Conservation (phyloP, 2,888 invertebrate species). For the Orchesella flavescens region DNA sequence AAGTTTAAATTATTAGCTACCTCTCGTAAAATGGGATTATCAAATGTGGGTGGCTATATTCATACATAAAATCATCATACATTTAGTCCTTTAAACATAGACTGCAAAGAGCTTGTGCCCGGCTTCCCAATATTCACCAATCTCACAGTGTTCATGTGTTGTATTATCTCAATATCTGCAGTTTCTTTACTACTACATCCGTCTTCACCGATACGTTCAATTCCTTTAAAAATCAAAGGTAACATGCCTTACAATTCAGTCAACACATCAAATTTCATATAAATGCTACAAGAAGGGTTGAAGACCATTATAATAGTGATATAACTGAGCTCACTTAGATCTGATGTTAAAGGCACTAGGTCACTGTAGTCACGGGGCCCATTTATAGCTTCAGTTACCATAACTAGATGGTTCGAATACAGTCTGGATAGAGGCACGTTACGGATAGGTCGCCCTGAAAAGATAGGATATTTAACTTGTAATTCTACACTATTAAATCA, state of each 20-base stretch:
- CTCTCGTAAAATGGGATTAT: too few species aligned
- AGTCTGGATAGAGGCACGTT: slow-evolving; percentile 64
- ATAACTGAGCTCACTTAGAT: slow-evolving; percentile 62
- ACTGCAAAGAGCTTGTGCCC: neutral
- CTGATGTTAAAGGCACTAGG: slow-evolving; percentile 63
- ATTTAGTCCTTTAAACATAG: slow-evolving; percentile 19
- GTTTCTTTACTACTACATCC: neutral
- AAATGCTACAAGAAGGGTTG: neutral
- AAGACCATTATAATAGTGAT: too few species aligned
- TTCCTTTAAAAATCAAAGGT: slow-evolving; percentile 25
- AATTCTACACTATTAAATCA: neutral
- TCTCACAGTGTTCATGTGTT: neutral
- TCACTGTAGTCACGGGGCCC: neutral
- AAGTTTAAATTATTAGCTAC: too few species aligned
- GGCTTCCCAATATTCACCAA: neutral
- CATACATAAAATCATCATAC: neutral
- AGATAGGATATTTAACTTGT: too few species aligned
- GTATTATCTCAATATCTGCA: too few species aligned
- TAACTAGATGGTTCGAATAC: slow-evolving; percentile 66
- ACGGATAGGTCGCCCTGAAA: slow-evolving; percentile 64
- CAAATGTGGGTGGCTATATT: too few species aligned
- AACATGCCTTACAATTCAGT: neutral
- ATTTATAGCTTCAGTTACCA: slow-evolving; percentile 56
- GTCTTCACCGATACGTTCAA: slow-evolving; percentile 8
- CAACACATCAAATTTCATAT: neutral